Base-by-base conservation (phyloP, 1,140 invertebrate species). In the Callitettix versicolor region DNA sequence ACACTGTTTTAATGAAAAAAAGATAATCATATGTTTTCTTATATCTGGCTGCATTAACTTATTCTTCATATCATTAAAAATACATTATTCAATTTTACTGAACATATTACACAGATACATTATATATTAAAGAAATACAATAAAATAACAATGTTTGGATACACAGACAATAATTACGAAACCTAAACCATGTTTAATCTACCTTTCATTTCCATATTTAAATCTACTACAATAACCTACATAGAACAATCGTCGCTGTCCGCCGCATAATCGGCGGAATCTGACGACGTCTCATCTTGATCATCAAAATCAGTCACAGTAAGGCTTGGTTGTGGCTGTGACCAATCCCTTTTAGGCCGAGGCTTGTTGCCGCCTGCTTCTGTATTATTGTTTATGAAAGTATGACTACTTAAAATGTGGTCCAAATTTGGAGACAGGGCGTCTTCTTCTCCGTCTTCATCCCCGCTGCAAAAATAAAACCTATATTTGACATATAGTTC, bases 371-470 rank as follows among this genome's bases (percentile, higher is more conserved):
- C 26, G 15, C 21, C 34, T 21, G 33, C 34, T 17, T 46, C 34
- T n/a, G n/a, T n/a, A n/a, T n/a, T n/a, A n/a, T n/a, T n/a, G n/a
- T n/a, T n/a, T n/a, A n/a, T n/a, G n/a, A n/a, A n/a, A n/a, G n/a
- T n/a, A n/a, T n/a, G n/a, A n/a, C 53, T 57, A n/a, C 49, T 57
- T 40, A 78, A 70, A 51, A 78, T 71, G n/a, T 76, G 73, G 64
- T 81, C 79, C 58, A 81, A 60, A 62, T 80, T 78, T 21, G 78
- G 78, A 36, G 78, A 79, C 20, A 81, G 66, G 55, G 77, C 73
- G 59, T 81, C 79, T 50, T 80, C 79, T 55, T 78, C n/a, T n/a
- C n/a, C n/a, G n/a, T n/a, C n/a, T n/a, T n/a, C n/a, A n/a, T n/a
- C n/a, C n/a, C n/a, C n/a, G n/a, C n/a, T n/a, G n/a, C n/a, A n/a